Evolutionary conservation across 2,113 vertebrate genomes (phyloP), one percentile per base, ranked within the genome.

Genomic region (Gasterosteus nipponicus): DNA sequence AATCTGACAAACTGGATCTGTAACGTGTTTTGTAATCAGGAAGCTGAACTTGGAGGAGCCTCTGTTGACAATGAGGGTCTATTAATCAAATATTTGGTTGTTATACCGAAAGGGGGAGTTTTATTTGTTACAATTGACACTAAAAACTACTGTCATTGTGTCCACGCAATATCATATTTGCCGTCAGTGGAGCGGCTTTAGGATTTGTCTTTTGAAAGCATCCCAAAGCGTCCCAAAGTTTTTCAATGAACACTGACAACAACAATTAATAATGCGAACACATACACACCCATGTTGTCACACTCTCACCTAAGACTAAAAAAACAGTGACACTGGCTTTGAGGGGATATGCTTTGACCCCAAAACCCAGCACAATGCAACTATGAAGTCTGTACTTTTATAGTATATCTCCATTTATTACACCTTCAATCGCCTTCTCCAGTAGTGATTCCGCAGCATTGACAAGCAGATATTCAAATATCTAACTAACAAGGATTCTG

Each of bases 11-110:
- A 76, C 46, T 44, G 76, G 54, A 67, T 66, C 72, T 66, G 53
- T 47, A 80, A 84, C 86, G 63, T 80, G 84, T 91, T 89, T 89
- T 80, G 89, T 90, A 89, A 91, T 89, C 84, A 90, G 84, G 71
- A 73, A 81, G 66, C 78, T 67, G 59, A 84, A 83, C 77, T 71
- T 71, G 58, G 65, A 80, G 75, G 33, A 85, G 80, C 80, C 67
- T 64, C 60, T 83, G 77, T 82, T 86, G 61, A 85, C 82, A 85
- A 58, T 70, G 74, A 77, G 49, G 29, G 56, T 31, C 57, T 75
- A 80, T 75, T 80, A 44, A 69, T 58, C 75, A 69, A 82, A 75
- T 73, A 81, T 87, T 81, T 83, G 60, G 61, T 54, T 78, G 73
- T 77, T 73, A 68, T 67, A 69, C 56, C 71, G 63, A 56, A 35